phyloP scores from a whole-genome alignment of 1,140 invertebrate species.

The Drosophila nigromelanica region DNA sequence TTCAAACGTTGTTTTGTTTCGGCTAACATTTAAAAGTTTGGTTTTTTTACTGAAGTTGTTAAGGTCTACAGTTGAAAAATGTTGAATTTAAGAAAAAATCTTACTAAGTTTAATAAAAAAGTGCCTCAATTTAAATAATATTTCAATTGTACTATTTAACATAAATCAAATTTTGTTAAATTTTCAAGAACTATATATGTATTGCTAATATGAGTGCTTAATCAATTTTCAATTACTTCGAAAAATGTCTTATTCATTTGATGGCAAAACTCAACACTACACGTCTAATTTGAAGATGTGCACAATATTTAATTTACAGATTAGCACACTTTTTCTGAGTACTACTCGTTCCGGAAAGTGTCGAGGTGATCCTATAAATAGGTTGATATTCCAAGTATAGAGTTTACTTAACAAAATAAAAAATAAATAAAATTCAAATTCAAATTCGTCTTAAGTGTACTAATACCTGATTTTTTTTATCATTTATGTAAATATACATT shows the following conservation, averaged over 20 bases:
- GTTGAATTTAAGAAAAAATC: no score
- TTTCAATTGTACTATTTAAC: no score
- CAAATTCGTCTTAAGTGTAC: slow-evolving; percentile 1
- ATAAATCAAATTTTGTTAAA: no score
- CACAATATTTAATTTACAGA: slow-evolving; percentile 8
- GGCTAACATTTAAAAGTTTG: no score
- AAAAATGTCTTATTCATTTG: not conserved
- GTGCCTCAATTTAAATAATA: not conserved
- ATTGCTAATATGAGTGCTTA: not conserved
- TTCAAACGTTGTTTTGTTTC: not conserved
- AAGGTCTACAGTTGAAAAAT: no score
- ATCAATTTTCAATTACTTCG: not conserved
- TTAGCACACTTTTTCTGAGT: slow-evolving; percentile 21
- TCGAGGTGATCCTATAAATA: slow-evolving; percentile 27
- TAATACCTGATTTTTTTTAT: slow-evolving; percentile 4
- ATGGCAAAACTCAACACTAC: not conserved
- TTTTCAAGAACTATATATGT: no score
- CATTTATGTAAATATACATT: not conserved
- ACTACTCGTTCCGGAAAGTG: not conserved
- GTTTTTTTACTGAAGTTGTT: no score
- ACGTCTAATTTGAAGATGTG: not conserved
- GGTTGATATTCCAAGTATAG: not conserved
- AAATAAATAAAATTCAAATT: not conserved
- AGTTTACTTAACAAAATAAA: slow-evolving; percentile 20
- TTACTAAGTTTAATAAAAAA: no score